phyloP scores from a whole-genome alignment of 1,140 invertebrate species.

The Caenorhabditis latens region DNA sequence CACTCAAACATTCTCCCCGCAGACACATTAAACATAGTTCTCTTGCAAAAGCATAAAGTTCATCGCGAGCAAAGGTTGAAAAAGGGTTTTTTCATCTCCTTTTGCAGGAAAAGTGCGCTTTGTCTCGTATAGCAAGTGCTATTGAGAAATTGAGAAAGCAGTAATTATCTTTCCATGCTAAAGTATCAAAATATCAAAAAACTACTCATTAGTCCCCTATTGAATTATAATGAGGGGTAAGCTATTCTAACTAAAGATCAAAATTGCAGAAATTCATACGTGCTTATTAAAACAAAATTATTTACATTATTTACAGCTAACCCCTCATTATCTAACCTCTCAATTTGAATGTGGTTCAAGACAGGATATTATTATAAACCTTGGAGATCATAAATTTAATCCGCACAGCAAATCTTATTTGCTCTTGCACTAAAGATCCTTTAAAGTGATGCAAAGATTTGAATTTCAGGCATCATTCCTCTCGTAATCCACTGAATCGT shows the following conservation, averaged over 20 bases:
- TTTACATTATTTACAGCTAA: background rate
- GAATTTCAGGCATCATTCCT: background rate
- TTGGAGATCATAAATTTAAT: too few species aligned
- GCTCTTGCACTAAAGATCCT: too few species aligned
- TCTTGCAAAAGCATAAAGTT: slow-evolving; percentile 36
- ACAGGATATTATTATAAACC: too few species aligned
- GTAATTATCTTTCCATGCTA: background rate
- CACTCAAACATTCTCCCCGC: slow-evolving; percentile 37
- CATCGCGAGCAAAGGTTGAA: slow-evolving; percentile 45
- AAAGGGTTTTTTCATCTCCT: background rate
- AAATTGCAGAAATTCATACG: background rate
- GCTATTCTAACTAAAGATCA: background rate
- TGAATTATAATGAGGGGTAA: background rate
- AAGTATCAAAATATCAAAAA: slow-evolving; percentile 3
- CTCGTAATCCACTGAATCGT: background rate
- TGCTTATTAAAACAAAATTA: background rate
- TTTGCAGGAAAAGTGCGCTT: slow-evolving; percentile 21
- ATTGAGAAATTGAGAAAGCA: background rate
- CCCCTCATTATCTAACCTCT: background rate
- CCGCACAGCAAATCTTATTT: too few species aligned
- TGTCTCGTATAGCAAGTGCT: background rate
- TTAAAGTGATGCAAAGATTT: too few species aligned
- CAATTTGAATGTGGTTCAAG: too few species aligned
- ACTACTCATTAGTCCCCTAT: background rate
- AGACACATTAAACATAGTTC: slow-evolving; percentile 38